A percentile compares a stretch with the other conserved stretches of the same genome.
Evolutionary conservation across 2,888 invertebrate species (phyloP).

Genomic region (Sesia apiformis): DNA sequence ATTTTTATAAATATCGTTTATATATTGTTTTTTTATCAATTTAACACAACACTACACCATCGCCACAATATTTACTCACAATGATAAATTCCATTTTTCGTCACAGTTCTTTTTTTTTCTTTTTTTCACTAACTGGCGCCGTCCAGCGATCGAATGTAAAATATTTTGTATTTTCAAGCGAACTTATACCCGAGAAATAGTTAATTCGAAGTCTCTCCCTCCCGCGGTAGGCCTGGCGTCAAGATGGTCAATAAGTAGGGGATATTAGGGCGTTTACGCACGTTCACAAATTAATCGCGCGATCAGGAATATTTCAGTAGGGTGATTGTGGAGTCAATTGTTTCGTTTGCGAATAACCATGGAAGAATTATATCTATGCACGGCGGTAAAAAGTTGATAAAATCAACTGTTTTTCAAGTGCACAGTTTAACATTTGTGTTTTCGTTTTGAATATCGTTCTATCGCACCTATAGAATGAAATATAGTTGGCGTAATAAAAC

Average conservation of each 20-base stretch:
- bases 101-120: not conserved
- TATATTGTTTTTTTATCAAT: not conserved
- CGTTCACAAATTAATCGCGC: not conserved
- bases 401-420: too few species aligned
- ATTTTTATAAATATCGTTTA: not conserved
- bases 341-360: too few species aligned
- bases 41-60: not conserved
- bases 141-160: slow-evolving; percentile 29
- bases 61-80: slow-evolving; percentile 19
- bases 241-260: not conserved
- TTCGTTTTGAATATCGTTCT: too few species aligned
- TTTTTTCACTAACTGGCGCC: not conserved
- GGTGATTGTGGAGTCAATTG: too few species aligned
- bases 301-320: too few species aligned
- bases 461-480: too few species aligned
- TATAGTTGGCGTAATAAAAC: too few species aligned
- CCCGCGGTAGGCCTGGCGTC: slow-evolving; percentile 3
- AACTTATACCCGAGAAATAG: slow-evolving; percentile 59
- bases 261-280: not conserved
- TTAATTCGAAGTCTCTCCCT: slow-evolving; percentile 29
- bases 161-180: slow-evolving; percentile 22
- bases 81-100: slow-evolving; percentile 23
- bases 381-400: too few species aligned
- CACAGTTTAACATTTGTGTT: too few species aligned
- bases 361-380: too few species aligned